Evolutionary conservation across 2,888 invertebrate genomes (phyloP).

Genomic region (Lepidochrysops patricia): DNA sequence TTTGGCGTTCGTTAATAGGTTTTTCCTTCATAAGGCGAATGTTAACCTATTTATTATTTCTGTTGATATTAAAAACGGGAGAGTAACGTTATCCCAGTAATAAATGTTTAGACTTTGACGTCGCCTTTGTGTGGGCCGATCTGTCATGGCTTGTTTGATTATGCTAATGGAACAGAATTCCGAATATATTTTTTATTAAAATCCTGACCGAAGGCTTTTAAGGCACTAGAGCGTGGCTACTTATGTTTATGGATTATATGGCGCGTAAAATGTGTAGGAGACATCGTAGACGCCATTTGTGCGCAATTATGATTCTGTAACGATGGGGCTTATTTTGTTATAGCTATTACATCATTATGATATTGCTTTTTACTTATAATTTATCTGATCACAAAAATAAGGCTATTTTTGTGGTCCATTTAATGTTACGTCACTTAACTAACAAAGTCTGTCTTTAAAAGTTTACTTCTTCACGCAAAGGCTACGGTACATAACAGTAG

Average conservation of each 20-base stretch:
- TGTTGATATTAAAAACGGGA: slow-evolving; percentile 66
- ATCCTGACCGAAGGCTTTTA: slow-evolving; percentile 40
- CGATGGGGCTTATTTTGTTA: not conserved
- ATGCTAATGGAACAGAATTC: slow-evolving; percentile 41
- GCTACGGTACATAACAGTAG: no score
- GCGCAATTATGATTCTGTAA: slow-evolving; percentile 18
- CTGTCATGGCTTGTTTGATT: slow-evolving; percentile 60
- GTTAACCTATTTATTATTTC: slow-evolving; percentile 71
- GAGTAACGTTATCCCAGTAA: slow-evolving; percentile 45
- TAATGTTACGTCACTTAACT: no score
- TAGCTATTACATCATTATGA: no score
- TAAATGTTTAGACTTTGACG: slow-evolving; percentile 51
- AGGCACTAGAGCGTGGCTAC: slow-evolving; percentile 31
- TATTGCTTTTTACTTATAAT: no score
- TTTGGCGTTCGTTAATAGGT: slow-evolving; percentile 69
- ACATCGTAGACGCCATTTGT: slow-evolving; percentile 12
- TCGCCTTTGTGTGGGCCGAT: slow-evolving; percentile 35
- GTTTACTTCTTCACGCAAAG: no score
- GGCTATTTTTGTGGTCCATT: no score
- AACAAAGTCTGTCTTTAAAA: no score
- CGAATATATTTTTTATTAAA: slow-evolving; percentile 35
- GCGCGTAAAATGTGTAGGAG: slow-evolving; percentile 25
- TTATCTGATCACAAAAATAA: no score
- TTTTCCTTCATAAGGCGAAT: slow-evolving; percentile 73
- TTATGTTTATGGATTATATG: slow-evolving; percentile 30